Evolutionary conservation across 2,113 vertebrate species (phyloP).

Genomic region (Copsychus sechellarum): DNA sequence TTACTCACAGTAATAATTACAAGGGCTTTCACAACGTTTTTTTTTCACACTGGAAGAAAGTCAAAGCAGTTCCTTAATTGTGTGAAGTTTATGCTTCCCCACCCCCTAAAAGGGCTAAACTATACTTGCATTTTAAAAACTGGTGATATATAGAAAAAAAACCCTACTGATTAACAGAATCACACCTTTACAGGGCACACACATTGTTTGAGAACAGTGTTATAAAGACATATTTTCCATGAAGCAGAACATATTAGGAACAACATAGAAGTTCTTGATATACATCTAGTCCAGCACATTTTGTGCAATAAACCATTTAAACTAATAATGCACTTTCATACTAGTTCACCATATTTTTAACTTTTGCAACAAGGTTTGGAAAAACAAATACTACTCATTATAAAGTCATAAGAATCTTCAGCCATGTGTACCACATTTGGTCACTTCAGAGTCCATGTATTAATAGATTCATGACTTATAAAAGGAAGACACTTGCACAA

Average conservation of each 20-base stretch:
- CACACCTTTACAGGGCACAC: neutral
- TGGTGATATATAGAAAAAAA: neutral
- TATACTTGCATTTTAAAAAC: neutral
- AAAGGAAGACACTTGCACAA: neutral
- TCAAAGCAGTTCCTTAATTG: neutral
- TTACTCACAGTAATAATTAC: neutral
- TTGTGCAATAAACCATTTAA: neutral
- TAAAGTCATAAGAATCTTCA: neutral
- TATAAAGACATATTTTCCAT: neutral
- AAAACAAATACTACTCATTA: neutral
- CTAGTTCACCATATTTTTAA: neutral
- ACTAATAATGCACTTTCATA: neutral
- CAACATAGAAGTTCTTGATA: neutral
- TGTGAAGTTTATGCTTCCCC: neutral
- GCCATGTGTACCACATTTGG: neutral
- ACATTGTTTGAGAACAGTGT: neutral
- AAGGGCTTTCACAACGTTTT: neutral
- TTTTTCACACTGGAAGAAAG: neutral
- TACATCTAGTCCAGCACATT: neutral
- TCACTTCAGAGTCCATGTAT: neutral
- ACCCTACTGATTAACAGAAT: neutral
- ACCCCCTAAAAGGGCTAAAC: neutral
- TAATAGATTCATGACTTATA: neutral
- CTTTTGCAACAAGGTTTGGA: neutral
- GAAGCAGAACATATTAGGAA: neutral